A percentile compares a stretch with the other conserved stretches of the same genome.
These are phyloP conservation scores for Andrena trimmerana DNA, from an alignment of 2,888 invertebrate species.

Conservation along the genomic window DNA sequence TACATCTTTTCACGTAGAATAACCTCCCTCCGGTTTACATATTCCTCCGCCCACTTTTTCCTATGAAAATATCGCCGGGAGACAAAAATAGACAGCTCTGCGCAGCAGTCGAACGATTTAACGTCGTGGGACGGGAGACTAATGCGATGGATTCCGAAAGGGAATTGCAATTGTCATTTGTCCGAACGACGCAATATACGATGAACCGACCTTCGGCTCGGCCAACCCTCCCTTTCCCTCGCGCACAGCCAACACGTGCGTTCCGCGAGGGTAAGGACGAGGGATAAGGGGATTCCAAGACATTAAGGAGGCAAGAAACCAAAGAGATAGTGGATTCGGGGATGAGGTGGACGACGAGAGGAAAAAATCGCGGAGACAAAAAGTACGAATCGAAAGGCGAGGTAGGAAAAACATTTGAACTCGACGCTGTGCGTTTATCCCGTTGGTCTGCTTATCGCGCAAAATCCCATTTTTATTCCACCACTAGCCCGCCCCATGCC, in stretches of 20 bases:
- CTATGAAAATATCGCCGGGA: neutral
- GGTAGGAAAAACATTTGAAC: conserved; percentile 48
- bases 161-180: conserved; percentile 78
- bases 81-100: neutral
- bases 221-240: conserved; percentile 43
- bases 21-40: neutral
- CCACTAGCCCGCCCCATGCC: conserved; percentile 31
- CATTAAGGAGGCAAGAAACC: conserved; percentile 71
- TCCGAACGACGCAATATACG: conserved; percentile 74
- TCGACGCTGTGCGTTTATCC: conserved; percentile 64
- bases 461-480: conserved; percentile 73
- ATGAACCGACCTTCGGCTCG: conserved; percentile 61
- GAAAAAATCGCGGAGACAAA: conserved; percentile 33
- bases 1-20: neutral
- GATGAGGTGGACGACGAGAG: conserved; percentile 46
- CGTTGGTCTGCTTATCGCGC: conserved; percentile 68
- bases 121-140: conserved; percentile 53
- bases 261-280: conserved; percentile 60
- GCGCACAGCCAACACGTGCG: conserved; percentile 52
- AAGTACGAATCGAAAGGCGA: conserved; percentile 5
- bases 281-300: conserved; percentile 55
- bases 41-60: neutral
- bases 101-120: conserved; percentile 34
- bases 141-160: conserved; percentile 67
- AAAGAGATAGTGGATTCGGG: conserved; percentile 46